A percentile compares a stretch with the other conserved stretches of the same genome.
phyloP scores from a whole-genome alignment of 2,113 vertebrate genomes.

The Empidonax alnorum region DNA sequence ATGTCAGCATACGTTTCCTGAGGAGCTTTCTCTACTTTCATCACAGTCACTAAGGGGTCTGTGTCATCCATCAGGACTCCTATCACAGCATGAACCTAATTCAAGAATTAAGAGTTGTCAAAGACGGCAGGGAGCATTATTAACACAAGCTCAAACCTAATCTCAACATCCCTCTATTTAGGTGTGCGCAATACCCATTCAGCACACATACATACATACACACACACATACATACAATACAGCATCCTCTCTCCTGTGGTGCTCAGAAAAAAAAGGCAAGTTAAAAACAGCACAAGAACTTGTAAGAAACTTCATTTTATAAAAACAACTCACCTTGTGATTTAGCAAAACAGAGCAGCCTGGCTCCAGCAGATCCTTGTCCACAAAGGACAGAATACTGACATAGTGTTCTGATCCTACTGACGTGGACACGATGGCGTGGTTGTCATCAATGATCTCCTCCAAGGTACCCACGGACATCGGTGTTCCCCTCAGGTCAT shows the following conservation, averaged over 20 bases:
- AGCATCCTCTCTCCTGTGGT: not conserved
- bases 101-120: not conserved
- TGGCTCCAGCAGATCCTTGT: conserved; percentile 95
- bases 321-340: conserved; percentile 85
- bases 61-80: conserved; percentile 98
- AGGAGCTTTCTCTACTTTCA: conserved; percentile 98
- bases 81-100: conserved; percentile 95
- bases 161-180: not conserved
- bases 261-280: not conserved
- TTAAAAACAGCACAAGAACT: not conserved
- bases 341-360: conserved; percentile 97
- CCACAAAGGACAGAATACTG: conserved; percentile 97
- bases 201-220: not conserved
- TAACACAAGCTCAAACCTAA: not conserved
- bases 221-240: not conserved
- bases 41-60: conserved; percentile 95
- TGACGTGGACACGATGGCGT: conserved; percentile 95
- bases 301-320: not conserved
- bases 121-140: not conserved
- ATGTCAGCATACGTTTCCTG: conserved; percentile 98
- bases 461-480: conserved; percentile 98
- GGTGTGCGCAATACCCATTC: not conserved
- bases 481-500: conserved; percentile 93
- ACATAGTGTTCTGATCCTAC: conserved; percentile 98
- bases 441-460: conserved; percentile 99